phyloP scores from a whole-genome alignment of 2,797 vertebrate genomes.

The Diglossa cyanea region DNA sequence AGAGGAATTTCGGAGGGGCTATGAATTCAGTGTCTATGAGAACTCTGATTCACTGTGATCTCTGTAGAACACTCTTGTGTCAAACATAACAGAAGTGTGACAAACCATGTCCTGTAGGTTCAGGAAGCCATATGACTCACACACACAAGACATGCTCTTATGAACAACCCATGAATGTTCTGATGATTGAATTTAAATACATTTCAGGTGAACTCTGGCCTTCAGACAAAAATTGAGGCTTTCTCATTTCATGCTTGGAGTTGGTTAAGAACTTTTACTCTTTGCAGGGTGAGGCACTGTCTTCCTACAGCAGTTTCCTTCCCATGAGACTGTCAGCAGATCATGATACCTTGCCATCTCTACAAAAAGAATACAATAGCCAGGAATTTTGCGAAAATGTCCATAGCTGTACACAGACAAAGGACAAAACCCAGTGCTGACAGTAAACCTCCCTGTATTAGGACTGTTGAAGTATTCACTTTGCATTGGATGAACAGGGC shows the following conservation, averaged over 20 bases:
- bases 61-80: background rate
- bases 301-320: background rate
- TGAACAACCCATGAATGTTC: background rate
- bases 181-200: background rate
- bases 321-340: background rate
- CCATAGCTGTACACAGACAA: background rate
- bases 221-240: background rate
- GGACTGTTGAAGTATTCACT: background rate
- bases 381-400: background rate
- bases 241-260: background rate
- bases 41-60: background rate
- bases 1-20: background rate
- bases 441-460: background rate
- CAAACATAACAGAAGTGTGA: background rate
- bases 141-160: background rate
- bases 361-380: background rate
- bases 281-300: background rate
- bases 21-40: background rate
- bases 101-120: slow-evolving; percentile 19
- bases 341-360: background rate
- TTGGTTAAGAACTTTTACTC: background rate
- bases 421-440: background rate
- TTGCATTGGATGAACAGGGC: background rate
- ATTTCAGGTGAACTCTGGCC: background rate
- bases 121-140: background rate